Evolutionary conservation across 2,888 invertebrate species (phyloP).

Genomic region (Macrophya alboannulata): DNA sequence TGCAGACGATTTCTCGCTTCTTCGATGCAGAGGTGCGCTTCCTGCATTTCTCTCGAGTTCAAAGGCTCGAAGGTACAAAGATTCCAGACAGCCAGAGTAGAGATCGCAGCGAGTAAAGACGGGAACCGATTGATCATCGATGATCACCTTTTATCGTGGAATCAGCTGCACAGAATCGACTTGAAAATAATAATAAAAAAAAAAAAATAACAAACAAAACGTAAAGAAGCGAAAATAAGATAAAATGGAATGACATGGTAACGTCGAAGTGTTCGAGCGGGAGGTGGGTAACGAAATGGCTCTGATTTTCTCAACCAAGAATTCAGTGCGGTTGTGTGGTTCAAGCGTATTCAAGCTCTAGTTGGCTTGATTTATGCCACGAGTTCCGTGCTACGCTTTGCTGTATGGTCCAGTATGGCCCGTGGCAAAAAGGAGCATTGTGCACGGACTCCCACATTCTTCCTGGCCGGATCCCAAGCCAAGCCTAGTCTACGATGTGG

Average conservation of each 20-base stretch:
- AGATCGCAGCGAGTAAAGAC: slow-evolving; percentile 1
- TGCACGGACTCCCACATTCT: slow-evolving; percentile 44
- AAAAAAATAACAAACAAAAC: background rate
- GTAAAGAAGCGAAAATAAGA: background rate
- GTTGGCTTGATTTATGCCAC: slow-evolving; percentile 62
- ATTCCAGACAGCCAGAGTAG: slow-evolving; percentile 4
- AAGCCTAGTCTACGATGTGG: slow-evolving; percentile 43
- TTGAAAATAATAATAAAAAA: background rate
- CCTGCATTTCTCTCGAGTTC: slow-evolving; percentile 34
- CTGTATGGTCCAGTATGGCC: slow-evolving; percentile 44
- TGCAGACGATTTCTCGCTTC: slow-evolving; percentile 17
- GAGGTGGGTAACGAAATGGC: slow-evolving; percentile 13
- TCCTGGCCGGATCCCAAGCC: slow-evolving; percentile 53
- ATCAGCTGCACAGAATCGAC: slow-evolving; percentile 28
- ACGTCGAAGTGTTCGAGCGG: slow-evolving; percentile 36
- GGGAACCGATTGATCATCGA: slow-evolving; percentile 37
- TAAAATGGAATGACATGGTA: background rate
- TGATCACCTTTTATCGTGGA: background rate
- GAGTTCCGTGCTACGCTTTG: slow-evolving; percentile 59
- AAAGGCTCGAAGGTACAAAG: slow-evolving; percentile 21
- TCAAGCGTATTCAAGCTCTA: slow-evolving; percentile 47
- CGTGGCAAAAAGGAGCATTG: slow-evolving; percentile 46
- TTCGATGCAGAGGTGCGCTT: slow-evolving; percentile 14
- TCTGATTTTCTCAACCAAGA: slow-evolving; percentile 47
- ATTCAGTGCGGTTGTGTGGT: slow-evolving; percentile 28